Evolutionary conservation across 2,113 vertebrate genomes (phyloP).

Genomic region (Octodon degus): DNA sequence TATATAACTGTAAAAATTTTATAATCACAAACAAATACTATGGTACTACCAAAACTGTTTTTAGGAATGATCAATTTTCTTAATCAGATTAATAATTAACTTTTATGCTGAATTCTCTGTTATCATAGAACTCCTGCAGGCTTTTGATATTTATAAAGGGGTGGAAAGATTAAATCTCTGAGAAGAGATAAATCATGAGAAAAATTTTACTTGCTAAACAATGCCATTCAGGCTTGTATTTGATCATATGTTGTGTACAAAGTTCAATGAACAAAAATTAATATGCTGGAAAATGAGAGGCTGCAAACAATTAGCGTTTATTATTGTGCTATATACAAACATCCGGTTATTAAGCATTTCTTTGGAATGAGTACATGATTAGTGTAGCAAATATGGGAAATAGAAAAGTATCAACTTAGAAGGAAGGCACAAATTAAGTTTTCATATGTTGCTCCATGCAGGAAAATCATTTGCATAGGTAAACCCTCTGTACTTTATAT

Average conservation of each 20-base stretch:
- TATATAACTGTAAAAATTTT: neutral
- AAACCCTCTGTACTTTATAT: neutral
- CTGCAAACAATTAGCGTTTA: constrained; percentile 65
- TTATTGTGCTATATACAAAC: constrained; percentile 59
- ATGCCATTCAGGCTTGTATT: constrained; percentile 16
- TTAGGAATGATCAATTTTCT: neutral
- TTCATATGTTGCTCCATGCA: neutral
- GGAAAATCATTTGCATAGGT: neutral
- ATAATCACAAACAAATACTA: constrained; percentile 21
- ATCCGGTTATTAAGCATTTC: constrained; percentile 65
- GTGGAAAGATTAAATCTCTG: neutral
- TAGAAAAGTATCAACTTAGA: neutral
- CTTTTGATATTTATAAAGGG: neutral
- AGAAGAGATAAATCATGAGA: constrained; percentile 3
- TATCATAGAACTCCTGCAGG: neutral
- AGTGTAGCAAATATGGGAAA: constrained; percentile 10
- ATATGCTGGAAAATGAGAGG: constrained; percentile 65
- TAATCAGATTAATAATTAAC: constrained; percentile 22
- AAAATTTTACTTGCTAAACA: constrained; percentile 55
- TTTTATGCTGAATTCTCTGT: neutral
- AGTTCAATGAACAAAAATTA: constrained; percentile 30
- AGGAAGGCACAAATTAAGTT: neutral
- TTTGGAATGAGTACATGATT: constrained; percentile 37
- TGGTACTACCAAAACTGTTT: neutral
- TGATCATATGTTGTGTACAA: constrained; percentile 39